A percentile compares a stretch with the other conserved stretches of the same genome.
phyloP scores from a whole-genome alignment of 2,113 vertebrate genomes.

The Naja naja region DNA sequence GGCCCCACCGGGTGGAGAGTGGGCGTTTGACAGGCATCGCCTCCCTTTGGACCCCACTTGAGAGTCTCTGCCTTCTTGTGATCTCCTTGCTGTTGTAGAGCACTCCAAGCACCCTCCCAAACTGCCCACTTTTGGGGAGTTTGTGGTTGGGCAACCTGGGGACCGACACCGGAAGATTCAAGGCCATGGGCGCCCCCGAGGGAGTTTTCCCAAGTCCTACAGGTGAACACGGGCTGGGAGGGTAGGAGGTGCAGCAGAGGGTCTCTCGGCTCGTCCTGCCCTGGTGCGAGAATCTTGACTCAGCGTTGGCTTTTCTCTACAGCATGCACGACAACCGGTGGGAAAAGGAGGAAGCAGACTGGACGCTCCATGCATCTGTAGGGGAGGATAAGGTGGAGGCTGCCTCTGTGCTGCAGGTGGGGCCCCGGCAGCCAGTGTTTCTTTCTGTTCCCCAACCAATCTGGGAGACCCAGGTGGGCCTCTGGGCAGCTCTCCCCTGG shows the following conservation, averaged over 20 bases:
- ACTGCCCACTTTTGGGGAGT: conserved; percentile 79
- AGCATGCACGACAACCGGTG: conserved; percentile 93
- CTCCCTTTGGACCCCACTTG: background rate
- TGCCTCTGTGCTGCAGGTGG: background rate
- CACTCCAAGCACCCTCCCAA: conserved; percentile 70
- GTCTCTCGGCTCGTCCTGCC: background rate
- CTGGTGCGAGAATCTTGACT: background rate
- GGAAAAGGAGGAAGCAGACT: conserved; percentile 58
- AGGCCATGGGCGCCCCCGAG: conserved; percentile 51
- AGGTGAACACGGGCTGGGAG: conserved; percentile 64
- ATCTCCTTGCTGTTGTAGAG: conserved; percentile 38
- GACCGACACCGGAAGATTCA: conserved; percentile 57
- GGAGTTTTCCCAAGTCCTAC: conserved; percentile 72
- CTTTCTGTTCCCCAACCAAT: conserved; percentile 5
- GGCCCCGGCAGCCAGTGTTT: background rate
- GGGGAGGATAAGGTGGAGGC: background rate
- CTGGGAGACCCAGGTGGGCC: too few species aligned
- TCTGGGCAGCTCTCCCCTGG: background rate
- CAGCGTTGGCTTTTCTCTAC: background rate
- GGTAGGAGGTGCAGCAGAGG: too few species aligned
- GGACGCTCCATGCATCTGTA: background rate
- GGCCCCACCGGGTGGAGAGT: accelerated
- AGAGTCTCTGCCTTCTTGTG: background rate
- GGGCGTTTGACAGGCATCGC: background rate
- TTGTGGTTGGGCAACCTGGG: conserved; percentile 70